Evolutionary conservation across 2,113 vertebrate species (phyloP).

Genomic region (Jacana jacana): DNA sequence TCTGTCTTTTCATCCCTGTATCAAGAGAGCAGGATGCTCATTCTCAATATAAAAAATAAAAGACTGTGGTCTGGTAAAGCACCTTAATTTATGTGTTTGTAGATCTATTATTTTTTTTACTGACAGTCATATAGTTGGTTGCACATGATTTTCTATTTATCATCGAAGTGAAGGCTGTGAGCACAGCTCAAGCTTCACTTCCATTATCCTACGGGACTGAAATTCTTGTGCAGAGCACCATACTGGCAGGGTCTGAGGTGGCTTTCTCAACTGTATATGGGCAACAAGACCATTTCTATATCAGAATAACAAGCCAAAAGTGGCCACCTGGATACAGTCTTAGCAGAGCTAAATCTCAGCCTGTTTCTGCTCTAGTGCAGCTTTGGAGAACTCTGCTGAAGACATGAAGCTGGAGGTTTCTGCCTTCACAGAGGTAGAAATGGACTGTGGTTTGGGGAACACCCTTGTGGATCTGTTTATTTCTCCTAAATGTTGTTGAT

Average conservation of each 20-base stretch:
- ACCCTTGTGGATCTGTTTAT: neutral
- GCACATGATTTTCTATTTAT: neutral
- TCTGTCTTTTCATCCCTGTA: neutral
- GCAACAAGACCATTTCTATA: neutral
- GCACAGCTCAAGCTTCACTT: neutral
- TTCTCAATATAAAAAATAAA: neutral
- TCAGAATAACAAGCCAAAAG: neutral
- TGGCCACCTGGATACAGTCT: neutral
- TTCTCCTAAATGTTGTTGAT: neutral
- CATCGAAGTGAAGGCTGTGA: neutral
- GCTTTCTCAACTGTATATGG: neutral
- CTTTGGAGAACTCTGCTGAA: neutral
- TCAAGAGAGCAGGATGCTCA: neutral
- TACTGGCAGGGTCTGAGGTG: neutral
- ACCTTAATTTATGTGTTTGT: neutral
- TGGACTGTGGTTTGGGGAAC: neutral
- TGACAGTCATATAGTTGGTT: neutral
- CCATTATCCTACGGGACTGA: neutral
- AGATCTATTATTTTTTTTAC: neutral
- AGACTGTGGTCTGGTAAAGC: neutral
- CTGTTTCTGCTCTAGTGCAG: neutral
- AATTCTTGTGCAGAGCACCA: neutral
- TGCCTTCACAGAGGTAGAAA: neutral
- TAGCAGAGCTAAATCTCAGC: neutral
- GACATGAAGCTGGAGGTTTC: neutral